Percentiles rank a stretch among this genome's conserved stretches.
Conservation (phyloP, 2,113 vertebrate genomes). For the Oreocharis arfaki region DNA sequence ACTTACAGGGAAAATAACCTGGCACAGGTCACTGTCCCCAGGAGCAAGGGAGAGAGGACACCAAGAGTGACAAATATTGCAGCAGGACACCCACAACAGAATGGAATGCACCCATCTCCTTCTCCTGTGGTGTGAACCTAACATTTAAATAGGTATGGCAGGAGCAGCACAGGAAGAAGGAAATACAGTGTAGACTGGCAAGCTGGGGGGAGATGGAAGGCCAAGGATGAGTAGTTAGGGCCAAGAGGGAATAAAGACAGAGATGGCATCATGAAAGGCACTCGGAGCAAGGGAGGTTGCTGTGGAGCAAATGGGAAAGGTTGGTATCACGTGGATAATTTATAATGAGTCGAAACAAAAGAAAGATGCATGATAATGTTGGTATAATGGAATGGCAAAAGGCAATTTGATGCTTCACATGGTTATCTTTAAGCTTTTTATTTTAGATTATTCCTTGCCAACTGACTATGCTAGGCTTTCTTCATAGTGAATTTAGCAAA, state of each 20-base stretch:
- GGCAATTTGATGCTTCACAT: background rate
- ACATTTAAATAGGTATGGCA: background rate
- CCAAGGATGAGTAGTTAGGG: background rate
- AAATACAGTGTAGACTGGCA: background rate
- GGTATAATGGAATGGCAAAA: background rate
- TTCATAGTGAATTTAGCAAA: background rate
- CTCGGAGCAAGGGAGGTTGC: background rate
- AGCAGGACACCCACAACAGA: background rate
- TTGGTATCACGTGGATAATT: background rate
- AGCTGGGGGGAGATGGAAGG: background rate
- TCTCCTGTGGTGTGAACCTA: background rate
- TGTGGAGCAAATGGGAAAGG: background rate
- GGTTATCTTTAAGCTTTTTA: background rate
- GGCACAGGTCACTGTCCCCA: background rate
- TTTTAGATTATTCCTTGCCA: background rate
- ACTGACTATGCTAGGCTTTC: background rate
- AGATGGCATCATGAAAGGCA: background rate
- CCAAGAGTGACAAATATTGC: background rate
- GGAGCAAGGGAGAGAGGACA: background rate
- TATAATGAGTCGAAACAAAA: background rate
- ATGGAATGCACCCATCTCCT: background rate
- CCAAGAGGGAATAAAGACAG: background rate
- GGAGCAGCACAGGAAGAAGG: background rate
- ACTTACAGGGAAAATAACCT: background rate
- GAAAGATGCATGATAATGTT: background rate